These are phyloP conservation scores for Dromiciops gliroides DNA, from an alignment of 2,113 vertebrate species.

Conservation along the genomic window DNA sequence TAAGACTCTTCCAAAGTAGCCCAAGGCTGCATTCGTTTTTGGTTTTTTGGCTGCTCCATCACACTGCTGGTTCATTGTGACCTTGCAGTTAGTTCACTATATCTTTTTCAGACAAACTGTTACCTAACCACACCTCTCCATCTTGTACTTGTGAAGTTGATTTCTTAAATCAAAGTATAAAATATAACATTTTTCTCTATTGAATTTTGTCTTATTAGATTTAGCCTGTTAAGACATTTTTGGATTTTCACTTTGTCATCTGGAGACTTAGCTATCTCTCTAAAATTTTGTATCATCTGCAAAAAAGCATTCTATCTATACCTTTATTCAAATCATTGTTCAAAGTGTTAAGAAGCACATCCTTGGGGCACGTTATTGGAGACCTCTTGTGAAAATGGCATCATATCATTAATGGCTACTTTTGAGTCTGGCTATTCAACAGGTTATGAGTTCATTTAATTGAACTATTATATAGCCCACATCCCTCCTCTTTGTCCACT, in stretches of 20 bases:
- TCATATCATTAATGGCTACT: not conserved
- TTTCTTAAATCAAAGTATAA: not conserved
- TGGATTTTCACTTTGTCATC: no score
- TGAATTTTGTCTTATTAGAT: no score
- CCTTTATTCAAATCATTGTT: not conserved
- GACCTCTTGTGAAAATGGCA: not conserved
- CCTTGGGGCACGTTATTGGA: not conserved
- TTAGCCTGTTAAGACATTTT: no score
- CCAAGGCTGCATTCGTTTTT: not conserved
- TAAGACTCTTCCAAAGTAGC: not conserved
- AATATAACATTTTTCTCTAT: not conserved
- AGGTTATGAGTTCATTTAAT: not conserved
- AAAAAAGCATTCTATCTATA: not conserved
- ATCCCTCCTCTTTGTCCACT: not conserved
- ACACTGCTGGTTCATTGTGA: not conserved
- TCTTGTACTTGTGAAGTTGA: not conserved
- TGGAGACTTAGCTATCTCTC: not conserved
- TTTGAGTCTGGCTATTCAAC: not conserved
- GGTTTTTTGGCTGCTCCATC: not conserved
- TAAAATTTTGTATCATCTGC: not conserved
- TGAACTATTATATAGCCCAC: not conserved
- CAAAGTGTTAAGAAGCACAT: not conserved
- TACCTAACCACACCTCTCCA: not conserved
- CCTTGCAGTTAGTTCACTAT: not conserved
- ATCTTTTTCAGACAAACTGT: not conserved